These are phyloP conservation scores for Pammene aurita DNA, from an alignment of 2,888 invertebrate species.

Conservation along the genomic window DNA sequence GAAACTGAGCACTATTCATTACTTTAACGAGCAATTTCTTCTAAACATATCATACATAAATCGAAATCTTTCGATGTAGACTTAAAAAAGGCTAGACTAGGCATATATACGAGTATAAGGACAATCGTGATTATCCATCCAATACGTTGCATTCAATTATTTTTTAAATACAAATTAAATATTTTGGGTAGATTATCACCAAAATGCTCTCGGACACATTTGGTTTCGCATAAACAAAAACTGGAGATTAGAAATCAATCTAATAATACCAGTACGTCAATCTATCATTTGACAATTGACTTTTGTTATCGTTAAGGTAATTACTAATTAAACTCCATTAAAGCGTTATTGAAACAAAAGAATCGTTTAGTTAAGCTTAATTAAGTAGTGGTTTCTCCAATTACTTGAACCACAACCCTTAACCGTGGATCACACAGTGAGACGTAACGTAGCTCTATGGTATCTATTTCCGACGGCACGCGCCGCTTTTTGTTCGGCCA, in stretches of 20 bases:
- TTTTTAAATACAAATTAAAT: too few relatives aligned
- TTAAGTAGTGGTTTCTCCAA: constrained; percentile 3
- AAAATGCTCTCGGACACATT: background rate
- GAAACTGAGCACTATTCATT: constrained; percentile 36
- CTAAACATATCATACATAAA: constrained; percentile 32
- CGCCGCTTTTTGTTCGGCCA: constrained; percentile 63
- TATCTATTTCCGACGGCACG: constrained; percentile 56
- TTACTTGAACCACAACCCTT: constrained; percentile 29
- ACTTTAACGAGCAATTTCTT: constrained; percentile 40
- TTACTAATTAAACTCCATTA: background rate
- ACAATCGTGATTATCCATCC: too few relatives aligned
- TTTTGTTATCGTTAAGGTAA: background rate
- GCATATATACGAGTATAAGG: background rate
- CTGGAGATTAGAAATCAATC: background rate
- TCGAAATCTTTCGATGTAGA: constrained; percentile 30
- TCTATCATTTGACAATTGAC: too few relatives aligned
- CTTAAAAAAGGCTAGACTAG: constrained; percentile 8
- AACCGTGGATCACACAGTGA: constrained; percentile 27
- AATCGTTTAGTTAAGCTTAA: background rate
- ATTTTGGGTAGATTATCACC: too few relatives aligned
- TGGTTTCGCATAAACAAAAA: background rate
- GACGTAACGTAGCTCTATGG: constrained; percentile 37
- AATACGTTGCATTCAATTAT: background rate
- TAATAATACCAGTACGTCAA: too few relatives aligned
- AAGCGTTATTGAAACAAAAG: constrained; percentile 5